Conservation (phyloP, 2,113 vertebrate genomes). For the Chloropsis hardwickii region DNA sequence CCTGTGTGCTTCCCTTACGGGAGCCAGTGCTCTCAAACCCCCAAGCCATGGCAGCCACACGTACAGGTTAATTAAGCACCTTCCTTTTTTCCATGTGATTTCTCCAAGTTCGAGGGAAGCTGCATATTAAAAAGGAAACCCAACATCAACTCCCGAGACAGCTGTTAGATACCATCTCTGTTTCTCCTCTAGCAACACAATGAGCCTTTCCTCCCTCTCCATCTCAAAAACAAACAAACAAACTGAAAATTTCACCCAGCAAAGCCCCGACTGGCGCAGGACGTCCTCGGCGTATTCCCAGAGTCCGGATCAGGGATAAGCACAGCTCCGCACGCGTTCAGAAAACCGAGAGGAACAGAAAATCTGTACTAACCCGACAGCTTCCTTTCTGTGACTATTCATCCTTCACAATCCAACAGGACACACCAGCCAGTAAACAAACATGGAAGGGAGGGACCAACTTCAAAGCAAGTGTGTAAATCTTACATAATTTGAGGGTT, state of each 20-base stretch:
- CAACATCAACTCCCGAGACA: not conserved
- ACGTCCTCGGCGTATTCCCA: accelerated
- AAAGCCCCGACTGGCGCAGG: accelerated
- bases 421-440: slow-evolving; percentile 19
- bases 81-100: not conserved
- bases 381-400: slow-evolving; percentile 22
- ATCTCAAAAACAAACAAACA: not conserved
- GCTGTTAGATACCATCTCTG: not conserved
- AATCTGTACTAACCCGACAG: not conserved
- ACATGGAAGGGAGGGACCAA: slow-evolving; percentile 25
- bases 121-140: not conserved
- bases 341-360: not conserved
- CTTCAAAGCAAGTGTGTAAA: slow-evolving; percentile 33
- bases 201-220: not conserved
- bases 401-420: slow-evolving; percentile 28
- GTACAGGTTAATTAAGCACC: not conserved
- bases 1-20: accelerated
- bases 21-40: not conserved
- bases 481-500: slow-evolving; percentile 49
- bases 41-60: not conserved
- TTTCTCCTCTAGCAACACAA: not conserved
- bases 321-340: accelerated
- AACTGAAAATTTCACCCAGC: not conserved
- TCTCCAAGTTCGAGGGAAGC: not conserved
- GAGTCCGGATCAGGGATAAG: not conserved